Evolutionary conservation across 2,888 invertebrate species (phyloP), one percentile per base, ranked within the genome.

Genomic region (Pteria penguin): DNA sequence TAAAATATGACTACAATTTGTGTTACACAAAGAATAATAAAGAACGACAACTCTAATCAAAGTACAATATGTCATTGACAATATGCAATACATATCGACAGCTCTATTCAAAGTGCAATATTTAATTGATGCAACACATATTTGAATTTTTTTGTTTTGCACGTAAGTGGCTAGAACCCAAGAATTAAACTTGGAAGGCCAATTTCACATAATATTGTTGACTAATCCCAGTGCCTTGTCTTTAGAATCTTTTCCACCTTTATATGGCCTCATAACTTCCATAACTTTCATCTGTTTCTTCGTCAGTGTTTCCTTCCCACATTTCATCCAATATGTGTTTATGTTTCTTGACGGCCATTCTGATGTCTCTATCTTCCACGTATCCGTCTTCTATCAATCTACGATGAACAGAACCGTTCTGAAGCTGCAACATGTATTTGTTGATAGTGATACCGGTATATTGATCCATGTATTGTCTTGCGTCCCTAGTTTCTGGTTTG

Each of bases 161-260:
- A 81, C 55, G 68, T 76, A 80, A 22, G 67, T n/a, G n/a, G n/a
- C n/a, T n/a, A n/a, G n/a, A n/a, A n/a, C n/a, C n/a, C n/a, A n/a
- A n/a, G n/a, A n/a, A 67, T 80, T 75, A 52, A 79, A 82, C 58
- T 79, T 80, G 26, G 72, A 72, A 5, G 83, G 80, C 72, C 72
- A 84, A 33, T 80, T 79, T 78, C 2, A 79, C 78, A 66, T 63
- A 79, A 32, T 74, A 61, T 72, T 83, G 75, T 76, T 79, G 80
- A 31, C 76, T 72, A 33, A 31, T 55, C 54, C 80, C 69, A 61
- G 36, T 75, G 32, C 82, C 81, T 73, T 72, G 75, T 75, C 72
- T 78, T 79, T 4, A 82, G 22, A 2, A 81, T 61, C 31, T 68
- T 76, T 29, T 81, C 82, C 3, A 83, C 62, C 68, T 80, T 82